These are phyloP conservation scores for Gastrophryne carolinensis DNA, from an alignment of 2,797 vertebrate genomes.

Conservation along the genomic window DNA sequence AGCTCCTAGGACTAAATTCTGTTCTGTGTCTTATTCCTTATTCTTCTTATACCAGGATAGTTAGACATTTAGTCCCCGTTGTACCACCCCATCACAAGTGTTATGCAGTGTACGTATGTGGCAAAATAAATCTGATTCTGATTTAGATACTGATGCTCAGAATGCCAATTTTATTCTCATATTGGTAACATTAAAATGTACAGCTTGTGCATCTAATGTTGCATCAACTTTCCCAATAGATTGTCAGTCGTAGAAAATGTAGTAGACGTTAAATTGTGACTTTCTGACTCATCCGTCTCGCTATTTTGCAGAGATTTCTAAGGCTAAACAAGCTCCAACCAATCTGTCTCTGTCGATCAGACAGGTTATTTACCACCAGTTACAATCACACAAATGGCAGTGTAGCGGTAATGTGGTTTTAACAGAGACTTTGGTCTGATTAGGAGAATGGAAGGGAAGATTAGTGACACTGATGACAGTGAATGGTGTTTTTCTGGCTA, in stretches of 20 bases:
- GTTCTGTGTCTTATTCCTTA: too few relatives aligned
- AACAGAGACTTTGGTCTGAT: constrained; percentile 27
- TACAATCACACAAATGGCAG: constrained; percentile 5
- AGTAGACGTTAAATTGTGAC: neutral
- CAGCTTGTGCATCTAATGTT: too few relatives aligned
- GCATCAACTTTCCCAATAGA: too few relatives aligned
- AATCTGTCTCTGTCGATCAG: neutral
- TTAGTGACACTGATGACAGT: constrained; percentile 6
- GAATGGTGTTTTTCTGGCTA: neutral
- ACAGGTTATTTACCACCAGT: constrained; percentile 8
- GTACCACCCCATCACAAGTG: too few relatives aligned
- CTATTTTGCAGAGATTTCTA: neutral
- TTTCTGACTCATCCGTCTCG: neutral
- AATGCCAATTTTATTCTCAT: too few relatives aligned
- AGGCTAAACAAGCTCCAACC: neutral
- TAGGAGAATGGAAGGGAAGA: constrained; percentile 13
- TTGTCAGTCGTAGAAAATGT: neutral
- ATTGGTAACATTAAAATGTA: too few relatives aligned
- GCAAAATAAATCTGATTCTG: too few relatives aligned
- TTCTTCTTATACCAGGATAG: too few relatives aligned
- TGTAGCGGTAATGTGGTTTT: constrained; percentile 23
- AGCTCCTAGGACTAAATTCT: too few relatives aligned
- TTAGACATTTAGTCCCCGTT: too few relatives aligned
- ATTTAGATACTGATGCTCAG: too few relatives aligned
- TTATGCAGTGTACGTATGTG: too few relatives aligned